Percentiles rank a stretch among this genome's conserved stretches.
These are phyloP conservation scores for Acrocephalus kingi DNA, from an alignment of 2,113 vertebrate genomes.

Conservation along the genomic window DNA sequence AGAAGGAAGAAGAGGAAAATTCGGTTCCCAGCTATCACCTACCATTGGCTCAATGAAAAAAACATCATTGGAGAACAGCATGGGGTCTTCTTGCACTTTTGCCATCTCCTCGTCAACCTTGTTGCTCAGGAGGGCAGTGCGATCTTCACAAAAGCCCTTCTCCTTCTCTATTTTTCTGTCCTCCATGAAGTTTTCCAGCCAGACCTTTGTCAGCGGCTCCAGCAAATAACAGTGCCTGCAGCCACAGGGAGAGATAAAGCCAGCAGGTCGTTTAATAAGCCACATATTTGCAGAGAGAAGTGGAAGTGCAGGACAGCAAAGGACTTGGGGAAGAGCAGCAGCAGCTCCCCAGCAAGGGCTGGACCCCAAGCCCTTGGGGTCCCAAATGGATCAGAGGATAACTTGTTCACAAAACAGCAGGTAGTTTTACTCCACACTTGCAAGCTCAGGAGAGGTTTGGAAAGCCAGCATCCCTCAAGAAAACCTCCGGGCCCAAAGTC, in stretches of 20 bases:
- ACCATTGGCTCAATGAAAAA: conserved; percentile 83
- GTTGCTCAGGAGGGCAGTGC: fast-evolving
- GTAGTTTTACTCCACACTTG: neutral
- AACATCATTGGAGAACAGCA: conserved; percentile 66
- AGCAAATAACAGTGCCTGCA: conserved; percentile 62
- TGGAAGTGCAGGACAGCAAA: neutral
- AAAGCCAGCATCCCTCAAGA: neutral
- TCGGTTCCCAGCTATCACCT: neutral
- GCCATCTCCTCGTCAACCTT: neutral
- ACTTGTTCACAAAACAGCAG: neutral
- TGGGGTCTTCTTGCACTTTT: conserved; percentile 47
- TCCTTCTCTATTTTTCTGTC: neutral
- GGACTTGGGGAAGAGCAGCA: fast-evolving
- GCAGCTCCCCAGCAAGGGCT: neutral
- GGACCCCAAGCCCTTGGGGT: fast-evolving
- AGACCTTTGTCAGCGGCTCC: conserved; percentile 15
- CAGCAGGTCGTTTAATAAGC: neutral
- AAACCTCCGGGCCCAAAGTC: neutral
- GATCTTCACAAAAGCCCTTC: neutral
- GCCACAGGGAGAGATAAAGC: neutral
- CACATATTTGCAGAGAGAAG: neutral
- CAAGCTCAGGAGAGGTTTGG: neutral
- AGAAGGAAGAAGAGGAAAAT: neutral
- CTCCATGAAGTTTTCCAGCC: fast-evolving
- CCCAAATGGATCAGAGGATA: neutral